These are phyloP conservation scores for Tachina grossa DNA, from an alignment of 2,888 invertebrate genomes.

Conservation along the genomic window DNA sequence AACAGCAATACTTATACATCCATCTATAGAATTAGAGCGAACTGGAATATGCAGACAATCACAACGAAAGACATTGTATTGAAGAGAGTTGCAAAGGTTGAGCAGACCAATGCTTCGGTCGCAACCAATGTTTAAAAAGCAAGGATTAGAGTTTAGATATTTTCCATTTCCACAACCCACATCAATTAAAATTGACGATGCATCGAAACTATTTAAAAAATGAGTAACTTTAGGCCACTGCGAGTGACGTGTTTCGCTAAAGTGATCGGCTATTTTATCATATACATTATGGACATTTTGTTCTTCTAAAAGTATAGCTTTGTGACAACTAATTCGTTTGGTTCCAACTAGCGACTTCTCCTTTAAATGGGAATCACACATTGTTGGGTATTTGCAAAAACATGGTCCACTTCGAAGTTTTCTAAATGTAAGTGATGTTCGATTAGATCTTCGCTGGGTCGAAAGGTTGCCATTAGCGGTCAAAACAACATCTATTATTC, in stretches of 20 bases:
- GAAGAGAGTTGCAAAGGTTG: slow-evolving; percentile 85
- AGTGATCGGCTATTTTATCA: slow-evolving; percentile 96
- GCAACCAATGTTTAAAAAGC: slow-evolving; percentile 87
- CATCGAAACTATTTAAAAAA: slow-evolving; percentile 88
- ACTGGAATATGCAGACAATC: slow-evolving; percentile 91
- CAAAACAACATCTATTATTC: slow-evolving; percentile 90
- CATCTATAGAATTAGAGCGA: slow-evolving; percentile 88
- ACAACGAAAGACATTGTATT: slow-evolving; percentile 88
- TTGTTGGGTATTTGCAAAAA: slow-evolving; percentile 85
- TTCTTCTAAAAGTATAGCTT: slow-evolving; percentile 87
- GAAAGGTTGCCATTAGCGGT: slow-evolving; percentile 84
- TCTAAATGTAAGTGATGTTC: slow-evolving; percentile 95
- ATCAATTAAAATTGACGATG: slow-evolving; percentile 91
- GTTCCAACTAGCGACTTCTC: not conserved
- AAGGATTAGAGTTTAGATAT: slow-evolving; percentile 86
- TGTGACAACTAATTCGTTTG: slow-evolving; percentile 74
- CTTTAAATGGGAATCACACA: slow-evolving; percentile 86
- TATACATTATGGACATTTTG: slow-evolving; percentile 94
- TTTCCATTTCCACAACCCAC: slow-evolving; percentile 99
- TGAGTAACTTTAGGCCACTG: slow-evolving; percentile 95
- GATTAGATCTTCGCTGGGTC: slow-evolving; percentile 83
- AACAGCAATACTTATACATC: slow-evolving; percentile 96
- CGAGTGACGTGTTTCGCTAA: slow-evolving; percentile 96
- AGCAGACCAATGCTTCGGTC: slow-evolving; percentile 90
- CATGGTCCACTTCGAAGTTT: slow-evolving; percentile 85